Base-by-base conservation (phyloP, 1,140 invertebrate species). In the Drosophila repletoides region DNA sequence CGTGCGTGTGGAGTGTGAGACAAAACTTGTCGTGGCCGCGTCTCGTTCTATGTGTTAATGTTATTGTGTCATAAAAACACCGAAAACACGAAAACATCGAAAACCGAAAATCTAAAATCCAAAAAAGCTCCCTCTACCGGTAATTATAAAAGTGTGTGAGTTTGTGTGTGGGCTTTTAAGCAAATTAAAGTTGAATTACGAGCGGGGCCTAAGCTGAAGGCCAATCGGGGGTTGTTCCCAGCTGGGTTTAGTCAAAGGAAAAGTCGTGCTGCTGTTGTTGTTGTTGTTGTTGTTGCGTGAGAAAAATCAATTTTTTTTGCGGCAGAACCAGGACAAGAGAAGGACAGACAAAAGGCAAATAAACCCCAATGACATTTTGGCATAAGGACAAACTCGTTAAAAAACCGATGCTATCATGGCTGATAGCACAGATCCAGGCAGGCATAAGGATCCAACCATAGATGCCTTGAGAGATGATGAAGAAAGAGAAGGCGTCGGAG, bases 381-480 rank as follows among this genome's bases (percentile, higher is more conserved):
- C 58, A 24, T 63, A 51, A 59, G 24, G 10, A 73, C 22, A 55
- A 59, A 31, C 58, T 24, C 59, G 76, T 65, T 49, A 72, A 19
- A 63, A 64, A 88, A 76, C 70, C 80, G 58, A 88, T 88, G 86
- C 84, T 70, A 86, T 86, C 71, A 89, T 89, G 88, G 80, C 80
- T 45, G 88, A 89, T 83, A 89, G 69, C 49, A 71, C 71, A 75
- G 76, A 80, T 69, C 70, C 83, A 76, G 80, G 83, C 64, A 80
- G 74, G 61, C 81, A 79, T 38, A 76, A 72, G 68, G 88, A 89
- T 76, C 88, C 88, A 65, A 71, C 59, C 71, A 59, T 72, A 83
- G 63, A 75, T 79, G 61, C 36, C 7, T 21, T 17, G 10, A 1
- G 19, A 3, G 21, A 43, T 48, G 45, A 29, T 36, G 63, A 34